Base-by-base conservation (phyloP, 2,113 vertebrate genomes). In the Colossoma macropomum region DNA sequence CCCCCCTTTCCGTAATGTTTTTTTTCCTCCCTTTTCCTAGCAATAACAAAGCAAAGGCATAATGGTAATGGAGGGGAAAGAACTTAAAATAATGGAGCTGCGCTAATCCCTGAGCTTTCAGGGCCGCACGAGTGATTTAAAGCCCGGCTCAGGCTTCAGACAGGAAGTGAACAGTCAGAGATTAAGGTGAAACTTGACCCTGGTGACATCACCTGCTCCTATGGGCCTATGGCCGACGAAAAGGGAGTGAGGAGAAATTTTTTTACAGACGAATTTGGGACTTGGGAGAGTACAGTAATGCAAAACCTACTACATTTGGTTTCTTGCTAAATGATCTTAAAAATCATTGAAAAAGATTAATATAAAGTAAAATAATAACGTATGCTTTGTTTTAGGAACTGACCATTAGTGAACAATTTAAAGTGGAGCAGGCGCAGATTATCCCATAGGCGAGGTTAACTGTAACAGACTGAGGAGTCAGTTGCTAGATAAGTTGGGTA, bases 171-270 rank as follows among this genome's bases (percentile, higher is more conserved):
- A 45, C 63, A 69, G 81, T 25, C 71, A 80, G 62, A 52, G 48
- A 69, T 21, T 5, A 32, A 69, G 38, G 23, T 32, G 79, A 81
- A 85, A 80, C 77, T 27, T 66, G 48, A 83, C 60, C 54, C 41
- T 0, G 54, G 34, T 80, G 80, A 87, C 75, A 83, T 86, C 76
- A 88, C 69, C 69, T 38, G 38, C 62, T 65, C 70, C 74, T 78
- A 15, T 45, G 41, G 30, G 63, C 73, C 50, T 52, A 16, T 41
- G 63, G 25, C 65, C 62, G 23, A n/a, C 23, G 32, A 6, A 13
- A 54, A 62, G 63, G 56, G 68, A 69, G 23, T n/a, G 48, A n/a
- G 45, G 34, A 23, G 50, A 32, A 50, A 54, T 25, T 27, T 21
- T 27, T 81, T 28, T 41, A 59, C 59, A 63, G 38, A 28, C 28